A percentile compares a stretch with the other conserved stretches of the same genome.
Conservation (phyloP, 2,888 invertebrate species). For the Megaustenia siamemsis region DNA sequence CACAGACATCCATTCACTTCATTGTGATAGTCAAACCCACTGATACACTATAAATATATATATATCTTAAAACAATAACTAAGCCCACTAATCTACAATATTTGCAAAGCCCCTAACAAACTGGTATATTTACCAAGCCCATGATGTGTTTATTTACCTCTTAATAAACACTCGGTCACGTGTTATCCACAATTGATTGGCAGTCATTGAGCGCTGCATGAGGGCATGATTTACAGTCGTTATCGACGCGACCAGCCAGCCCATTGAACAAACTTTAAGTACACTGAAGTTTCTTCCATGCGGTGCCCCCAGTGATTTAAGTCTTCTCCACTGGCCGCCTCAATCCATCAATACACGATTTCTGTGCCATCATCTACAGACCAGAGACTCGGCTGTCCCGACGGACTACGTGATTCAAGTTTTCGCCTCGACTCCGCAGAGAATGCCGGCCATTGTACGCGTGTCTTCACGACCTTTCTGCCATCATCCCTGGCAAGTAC, state of each 20-base stretch:
- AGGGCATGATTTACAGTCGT: too few species aligned
- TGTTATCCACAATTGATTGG: background rate
- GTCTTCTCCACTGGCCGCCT: background rate
- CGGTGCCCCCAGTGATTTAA: conserved; percentile 4
- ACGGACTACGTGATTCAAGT: conserved; percentile 31
- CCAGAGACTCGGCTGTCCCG: background rate
- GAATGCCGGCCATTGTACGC: conserved; percentile 29
- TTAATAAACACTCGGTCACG: background rate
- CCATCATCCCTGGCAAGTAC: conserved; percentile 45
- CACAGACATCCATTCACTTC: too few species aligned
- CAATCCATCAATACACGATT: conserved; percentile 41
- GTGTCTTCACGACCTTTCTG: conserved; percentile 48
- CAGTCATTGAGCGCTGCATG: background rate
- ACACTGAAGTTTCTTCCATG: conserved; percentile 23
- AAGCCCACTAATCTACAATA: too few species aligned
- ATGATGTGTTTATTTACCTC: too few species aligned
- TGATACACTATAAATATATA: too few species aligned
- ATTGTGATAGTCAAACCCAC: too few species aligned
- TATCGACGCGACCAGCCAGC: background rate
- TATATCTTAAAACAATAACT: too few species aligned
- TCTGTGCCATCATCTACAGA: conserved; percentile 19
- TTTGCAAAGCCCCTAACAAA: too few species aligned
- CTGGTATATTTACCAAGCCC: too few species aligned
- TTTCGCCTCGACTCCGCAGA: conserved; percentile 6
- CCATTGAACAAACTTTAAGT: background rate